Evolutionary conservation across 2,113 vertebrate species (phyloP), one percentile per base, ranked within the genome.

Genomic region (Rhea americana): DNA sequence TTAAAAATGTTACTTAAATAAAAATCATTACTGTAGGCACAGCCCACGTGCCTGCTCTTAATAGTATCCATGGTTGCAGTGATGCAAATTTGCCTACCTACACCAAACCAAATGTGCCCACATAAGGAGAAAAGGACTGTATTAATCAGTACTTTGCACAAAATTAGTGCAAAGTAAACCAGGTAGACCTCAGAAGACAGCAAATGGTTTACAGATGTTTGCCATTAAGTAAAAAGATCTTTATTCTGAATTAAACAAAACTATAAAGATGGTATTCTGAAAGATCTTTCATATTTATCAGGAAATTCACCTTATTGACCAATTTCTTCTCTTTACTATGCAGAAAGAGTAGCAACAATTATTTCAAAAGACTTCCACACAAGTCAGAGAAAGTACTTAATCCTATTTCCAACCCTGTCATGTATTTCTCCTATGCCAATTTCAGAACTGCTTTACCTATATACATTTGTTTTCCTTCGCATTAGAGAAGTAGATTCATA

Each of bases 61-160:
- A 98, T 96, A 93, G 97, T 98, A 98, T 97, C 98, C 97, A 98
- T 98, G 97, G 97, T 89, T 98, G 96, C 98, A 97, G 80, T 97
- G 98, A 98, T 97, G 97, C 95, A 97, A 95, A 97, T 96, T 94
- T 96, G 95, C 96, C 97, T 97, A 97, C 97, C 97, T 97, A 96
- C 95, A 91, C 86, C 68, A 96, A 96, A 88, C 86, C 91, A 92
- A 93, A 90, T 59, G 75, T 97, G 96, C 97, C 97, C 95, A 97
- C 97, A 97, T 94, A 96, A 79, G 83, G 72, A 94, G 85, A 85
- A 91, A 93, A 96, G 71, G 80, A 96, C 82, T 92, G 88, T 61
- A 90, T 96, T 95, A 96, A 92, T 97, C 93, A 87, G 80, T 93
- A 89, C 63, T 93, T 87, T 94, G 85, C 73, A 85, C 78, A 90